phyloP scores from a whole-genome alignment of 2,797 vertebrate species.

The Kryptolebias ocellatus region DNA sequence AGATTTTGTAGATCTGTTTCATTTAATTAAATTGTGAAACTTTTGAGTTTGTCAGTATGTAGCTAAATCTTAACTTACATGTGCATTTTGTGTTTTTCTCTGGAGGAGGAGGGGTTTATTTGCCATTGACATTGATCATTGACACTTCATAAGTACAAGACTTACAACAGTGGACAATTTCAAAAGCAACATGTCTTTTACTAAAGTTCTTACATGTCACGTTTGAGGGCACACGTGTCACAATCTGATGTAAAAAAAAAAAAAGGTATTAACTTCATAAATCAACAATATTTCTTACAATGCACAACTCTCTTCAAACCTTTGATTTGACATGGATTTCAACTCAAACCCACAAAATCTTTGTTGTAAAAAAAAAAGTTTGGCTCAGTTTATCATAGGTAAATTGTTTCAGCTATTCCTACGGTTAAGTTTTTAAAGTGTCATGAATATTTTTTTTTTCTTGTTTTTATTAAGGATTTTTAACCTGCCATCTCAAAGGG shows the following conservation, averaged over 20 bases:
- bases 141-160: slow-evolving; percentile 11
- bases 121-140: slow-evolving; percentile 53
- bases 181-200: background rate
- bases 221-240: background rate
- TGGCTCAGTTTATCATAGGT: background rate
- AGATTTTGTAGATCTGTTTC: background rate
- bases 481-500: too few species aligned
- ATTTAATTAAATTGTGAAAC: background rate
- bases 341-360: too few species aligned
- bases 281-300: too few species aligned
- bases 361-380: background rate
- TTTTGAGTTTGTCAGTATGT: background rate
- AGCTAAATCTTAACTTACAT: background rate
- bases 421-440: background rate
- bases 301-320: too few species aligned
- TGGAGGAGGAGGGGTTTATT: background rate
- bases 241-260: background rate
- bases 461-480: too few species aligned
- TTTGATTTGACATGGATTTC: too few species aligned
- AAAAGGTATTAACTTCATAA: too few species aligned
- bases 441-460: too few species aligned
- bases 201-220: too few species aligned
- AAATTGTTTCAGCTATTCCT: too few species aligned
- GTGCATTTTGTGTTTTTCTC: background rate
- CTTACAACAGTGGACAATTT: background rate